Percentiles rank a stretch among this genome's conserved stretches.
phyloP scores from a whole-genome alignment of 2,113 vertebrate species.

The Camelus bactrianus region DNA sequence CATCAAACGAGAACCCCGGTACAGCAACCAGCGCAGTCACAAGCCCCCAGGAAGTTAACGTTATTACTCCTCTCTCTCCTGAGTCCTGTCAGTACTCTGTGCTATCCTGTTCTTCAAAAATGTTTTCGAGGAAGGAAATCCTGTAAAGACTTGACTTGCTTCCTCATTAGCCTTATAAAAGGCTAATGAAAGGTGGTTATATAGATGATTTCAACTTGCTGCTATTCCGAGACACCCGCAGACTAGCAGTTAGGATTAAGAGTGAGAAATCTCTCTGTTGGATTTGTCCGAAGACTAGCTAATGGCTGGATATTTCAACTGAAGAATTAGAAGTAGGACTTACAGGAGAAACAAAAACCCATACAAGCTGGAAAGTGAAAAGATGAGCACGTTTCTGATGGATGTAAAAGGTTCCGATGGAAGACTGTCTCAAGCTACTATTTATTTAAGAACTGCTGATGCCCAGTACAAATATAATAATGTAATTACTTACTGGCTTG shows the following conservation, averaged over 20 bases:
- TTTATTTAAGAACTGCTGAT: constrained; percentile 18
- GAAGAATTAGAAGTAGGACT: neutral
- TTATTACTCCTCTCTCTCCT: neutral
- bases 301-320: neutral
- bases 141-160: neutral
- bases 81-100: neutral
- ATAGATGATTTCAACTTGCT: neutral
- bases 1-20: neutral
- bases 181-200: neutral
- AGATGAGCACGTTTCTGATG: neutral
- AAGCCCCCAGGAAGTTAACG: neutral
- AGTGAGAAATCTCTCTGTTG: neutral
- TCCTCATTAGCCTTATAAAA: constrained; percentile 24
- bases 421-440: neutral
- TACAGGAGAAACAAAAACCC: neutral
- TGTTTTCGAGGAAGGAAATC: constrained; percentile 28
- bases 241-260: neutral
- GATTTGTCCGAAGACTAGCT: constrained; percentile 24
- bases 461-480: neutral
- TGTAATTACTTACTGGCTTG: neutral
- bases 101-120: neutral
- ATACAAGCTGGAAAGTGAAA: constrained; percentile 1
- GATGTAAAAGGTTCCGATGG: neutral
- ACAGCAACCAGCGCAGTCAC: neutral
- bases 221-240: neutral